Evolutionary conservation across 2,113 vertebrate genomes (phyloP), one percentile per base, ranked within the genome.

Genomic region (Agapornis roseicollis): DNA sequence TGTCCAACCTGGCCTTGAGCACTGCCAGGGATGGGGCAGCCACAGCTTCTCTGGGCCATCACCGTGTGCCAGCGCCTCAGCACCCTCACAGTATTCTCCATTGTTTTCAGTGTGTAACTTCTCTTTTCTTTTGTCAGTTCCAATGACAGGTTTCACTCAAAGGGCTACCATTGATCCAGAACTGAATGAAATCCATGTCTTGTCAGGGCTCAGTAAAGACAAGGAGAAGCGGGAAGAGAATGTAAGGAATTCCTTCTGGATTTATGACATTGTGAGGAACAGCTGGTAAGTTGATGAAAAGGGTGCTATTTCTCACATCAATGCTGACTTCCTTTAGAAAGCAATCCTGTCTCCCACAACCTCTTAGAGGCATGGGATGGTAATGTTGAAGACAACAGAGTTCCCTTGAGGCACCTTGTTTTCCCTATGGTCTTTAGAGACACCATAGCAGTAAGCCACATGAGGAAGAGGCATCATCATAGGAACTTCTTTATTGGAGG

Each of bases 231-330:
- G 99, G 2, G 99, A 99, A 96, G 99, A 99, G 96, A 99, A 99
- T 11, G 99, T 99, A 49, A 98, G 99, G 91, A 99, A 99, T 98
- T 99, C 99, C 56, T 99, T 99, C 98, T 99, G 99, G 99, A 99
- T 99, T 97, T 99, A 99, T 55, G 99, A 99, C 98, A 99, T 99
- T 42, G 99, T 99, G 72, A 98, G 99, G 73, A 99, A 99, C 97
- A 99, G 98, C 97, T 99, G 99, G 99, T 99, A 96, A 97, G 98
- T 81, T 31, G 8, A 69, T 35, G 5, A 35, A 64, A 52, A 69
- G 15, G 19, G 3, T 56, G 17, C n/a, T 71, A 1, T 46, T 81
- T 84, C 73, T 39, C 6, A 69, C 35, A 27, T 63, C 27, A 10
- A 10, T 6, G 2, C 13, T 53, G 80, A 25, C 50, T 86, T 79